Evolutionary conservation across 2,888 invertebrate genomes (phyloP), one percentile per base, ranked within the genome.

Genomic region (Masnerella sp.): DNA sequence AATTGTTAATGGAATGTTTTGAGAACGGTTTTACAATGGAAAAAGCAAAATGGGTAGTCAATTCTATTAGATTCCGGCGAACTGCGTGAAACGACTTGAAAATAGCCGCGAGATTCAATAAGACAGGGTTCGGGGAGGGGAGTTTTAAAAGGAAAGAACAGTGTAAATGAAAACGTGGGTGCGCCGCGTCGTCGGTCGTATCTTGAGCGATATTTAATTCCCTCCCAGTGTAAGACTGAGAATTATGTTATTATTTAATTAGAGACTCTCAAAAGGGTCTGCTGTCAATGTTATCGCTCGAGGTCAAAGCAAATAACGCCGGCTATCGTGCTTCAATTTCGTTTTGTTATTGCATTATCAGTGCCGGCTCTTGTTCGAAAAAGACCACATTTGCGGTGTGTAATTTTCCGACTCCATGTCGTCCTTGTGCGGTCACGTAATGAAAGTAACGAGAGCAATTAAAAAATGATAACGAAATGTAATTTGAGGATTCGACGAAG

Each of bases 171-270:
- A 82, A 85, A 82, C 80, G 76, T 74, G 76, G 76, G 80, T 78
- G 78, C 47, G 17, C n/a, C 8, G 40, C 52, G 40, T 28, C 45
- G 56, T 12, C 20, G 43, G 79, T 75, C 80, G 83, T 83, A 85
- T 85, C 83, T 83, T 84, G 84, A 86, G 82, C 80, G 83, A 80
- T 83, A 82, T 86, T 85, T 85, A 85, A 86, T 86, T 85, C 81
- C 42, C 69, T 82, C 82, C 81, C 78, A 77, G 79, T 80, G 77
- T 79, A 80, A 81, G 82, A 81, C 82, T 81, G 77, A 83, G 81
- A 85, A 83, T 84, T 84, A 82, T 84, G 81, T 84, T 85, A 83
- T 85, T 85, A 84, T 84, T 85, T 85, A 85, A 85, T 85, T 85
- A 84, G 80, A 83, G 79, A 75, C 65, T 62, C 56, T 67, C 28